Percentiles rank a stretch among this genome's conserved stretches.
Evolutionary conservation across 2,797 vertebrate genomes (phyloP).

Genomic region (Poeciliopsis gracilis): DNA sequence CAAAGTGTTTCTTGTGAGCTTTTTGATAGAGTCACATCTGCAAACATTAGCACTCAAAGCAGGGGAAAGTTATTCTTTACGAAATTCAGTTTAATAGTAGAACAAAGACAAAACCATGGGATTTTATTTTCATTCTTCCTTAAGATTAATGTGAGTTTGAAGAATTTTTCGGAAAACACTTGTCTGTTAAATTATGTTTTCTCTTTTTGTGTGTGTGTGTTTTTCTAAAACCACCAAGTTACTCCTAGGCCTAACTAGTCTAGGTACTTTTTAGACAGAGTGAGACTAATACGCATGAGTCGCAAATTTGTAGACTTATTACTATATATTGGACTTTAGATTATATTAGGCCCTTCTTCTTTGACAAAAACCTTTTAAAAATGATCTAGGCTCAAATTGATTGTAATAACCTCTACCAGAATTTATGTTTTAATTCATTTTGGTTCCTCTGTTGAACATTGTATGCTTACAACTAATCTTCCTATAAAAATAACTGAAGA

Average conservation of each 20-base stretch:
- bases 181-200: background rate
- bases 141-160: background rate
- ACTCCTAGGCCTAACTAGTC: background rate
- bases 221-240: background rate
- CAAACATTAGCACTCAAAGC: background rate
- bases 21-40: background rate
- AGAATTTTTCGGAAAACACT: background rate
- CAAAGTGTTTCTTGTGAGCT: background rate
- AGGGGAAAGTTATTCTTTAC: background rate
- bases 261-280: background rate
- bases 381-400: background rate
- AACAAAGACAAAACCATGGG: background rate
- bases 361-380: background rate
- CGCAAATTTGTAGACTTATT: background rate
- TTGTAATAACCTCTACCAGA: background rate
- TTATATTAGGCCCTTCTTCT: background rate
- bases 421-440: background rate
- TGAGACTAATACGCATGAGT: background rate
- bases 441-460: background rate
- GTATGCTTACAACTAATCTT: background rate
- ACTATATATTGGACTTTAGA: background rate
- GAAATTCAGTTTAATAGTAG: background rate
- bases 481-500: background rate
- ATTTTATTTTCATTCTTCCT: background rate
- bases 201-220: background rate